Evolutionary conservation across 1,140 invertebrate genomes (phyloP).

Genomic region (Drosophila ironensis): DNA sequence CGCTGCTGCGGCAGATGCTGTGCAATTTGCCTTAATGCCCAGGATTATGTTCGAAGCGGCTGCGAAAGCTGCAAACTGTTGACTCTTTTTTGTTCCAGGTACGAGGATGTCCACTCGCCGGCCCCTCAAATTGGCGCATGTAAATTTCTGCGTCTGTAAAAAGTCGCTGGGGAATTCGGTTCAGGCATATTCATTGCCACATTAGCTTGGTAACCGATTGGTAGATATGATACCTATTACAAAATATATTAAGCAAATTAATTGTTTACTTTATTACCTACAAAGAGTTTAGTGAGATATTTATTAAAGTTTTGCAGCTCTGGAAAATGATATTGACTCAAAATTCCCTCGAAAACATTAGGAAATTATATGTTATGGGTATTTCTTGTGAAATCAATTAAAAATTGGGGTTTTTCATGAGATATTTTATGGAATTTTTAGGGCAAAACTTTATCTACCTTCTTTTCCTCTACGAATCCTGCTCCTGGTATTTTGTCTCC

Average conservation of each 20-base stretch:
- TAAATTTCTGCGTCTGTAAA: conserved; percentile 49
- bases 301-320: background rate
- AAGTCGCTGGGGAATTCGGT: background rate
- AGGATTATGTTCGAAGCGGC: conserved; percentile 62
- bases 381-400: too few species aligned
- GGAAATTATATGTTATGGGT: too few species aligned
- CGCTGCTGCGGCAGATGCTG: conserved; percentile 31
- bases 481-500: conserved; percentile 24
- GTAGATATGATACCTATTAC: background rate
- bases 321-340: background rate
- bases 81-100: conserved; percentile 58
- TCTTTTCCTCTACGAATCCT: background rate
- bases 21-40: conserved; percentile 74
- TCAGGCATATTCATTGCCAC: conserved; percentile 22
- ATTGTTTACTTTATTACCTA: background rate
- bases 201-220: background rate
- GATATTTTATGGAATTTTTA: too few species aligned
- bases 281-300: too few species aligned
- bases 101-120: conserved; percentile 26
- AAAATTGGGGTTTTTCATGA: too few species aligned
- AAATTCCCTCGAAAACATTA: background rate
- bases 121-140: conserved; percentile 56
- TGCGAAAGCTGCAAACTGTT: conserved; percentile 66
- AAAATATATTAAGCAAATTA: background rate
- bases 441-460: conserved; percentile 2